Evolutionary conservation across 2,888 invertebrate species (phyloP).

Genomic region (Parascotia fuliginaria): DNA sequence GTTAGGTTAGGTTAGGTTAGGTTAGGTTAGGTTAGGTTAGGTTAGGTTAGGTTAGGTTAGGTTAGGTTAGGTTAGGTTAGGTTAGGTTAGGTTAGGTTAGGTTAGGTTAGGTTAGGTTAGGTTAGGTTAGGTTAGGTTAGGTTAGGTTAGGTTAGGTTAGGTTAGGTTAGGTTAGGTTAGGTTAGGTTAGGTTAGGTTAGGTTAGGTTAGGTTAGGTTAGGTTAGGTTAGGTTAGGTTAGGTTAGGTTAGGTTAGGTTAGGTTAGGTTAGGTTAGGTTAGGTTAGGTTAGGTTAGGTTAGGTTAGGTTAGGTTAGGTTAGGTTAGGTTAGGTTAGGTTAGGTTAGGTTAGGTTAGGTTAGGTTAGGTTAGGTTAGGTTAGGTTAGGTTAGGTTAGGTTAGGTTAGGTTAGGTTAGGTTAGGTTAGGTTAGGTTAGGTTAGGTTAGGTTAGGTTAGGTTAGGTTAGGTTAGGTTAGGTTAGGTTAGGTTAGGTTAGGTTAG

Average conservation of each 20-base stretch:
- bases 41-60: constrained; percentile 7
- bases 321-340: constrained; percentile 13
- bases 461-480: constrained; percentile 4
- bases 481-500: constrained; percentile 3
- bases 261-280: constrained; percentile 9
- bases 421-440: constrained; percentile 3
- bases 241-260: constrained; percentile 10
- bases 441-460: constrained; percentile 4
- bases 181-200: constrained; percentile 5
- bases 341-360: constrained; percentile 28
- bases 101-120: constrained; percentile 6
- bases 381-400: constrained; percentile 23
- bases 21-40: constrained; percentile 4
- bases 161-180: constrained; percentile 9
- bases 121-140: constrained; percentile 5
- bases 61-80: constrained; percentile 4
- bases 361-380: constrained; percentile 29
- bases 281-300: constrained; percentile 9
- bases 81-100: constrained; percentile 7
- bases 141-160: constrained; percentile 7
- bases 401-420: constrained; percentile 20
- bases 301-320: constrained; percentile 14
- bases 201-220: constrained; percentile 8
- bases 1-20: constrained; percentile 7
- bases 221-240: constrained; percentile 9